Evolutionary conservation across 2,888 invertebrate species (phyloP), one percentile per base, ranked within the genome.

Genomic region (Dynastes hyllus): DNA sequence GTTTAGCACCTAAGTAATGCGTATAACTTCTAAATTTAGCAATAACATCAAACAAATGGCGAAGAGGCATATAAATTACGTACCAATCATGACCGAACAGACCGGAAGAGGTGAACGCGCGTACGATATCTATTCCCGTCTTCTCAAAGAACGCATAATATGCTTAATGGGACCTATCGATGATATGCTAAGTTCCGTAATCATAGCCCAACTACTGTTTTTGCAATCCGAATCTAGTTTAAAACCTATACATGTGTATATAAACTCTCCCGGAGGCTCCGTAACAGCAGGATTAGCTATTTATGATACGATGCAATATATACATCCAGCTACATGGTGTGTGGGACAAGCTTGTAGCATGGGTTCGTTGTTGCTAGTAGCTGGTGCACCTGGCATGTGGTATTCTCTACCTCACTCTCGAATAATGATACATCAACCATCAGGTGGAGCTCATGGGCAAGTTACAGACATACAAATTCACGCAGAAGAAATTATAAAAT

Each of bases 241-340:
- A 89, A 98, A 98, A 87, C 98, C 99, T 2, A 97, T 99, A 80
- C 98, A 99, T 87, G 94, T 99, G 91, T 99, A 99, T 86, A 98
- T 99, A 61, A 99, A 99, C 87, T 95, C 95, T 9, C 95, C 95
- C 77, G 99, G 99, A 66, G 99, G 99, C 6, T 95, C 95, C 86
- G 98, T 99, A 0, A 98, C 99, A 0, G 95, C 99, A 51, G 99
- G 99, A 0, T 90, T 99, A 53, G 99, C 97, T 75, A 99, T 99
- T 85, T 99, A 99, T 86, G 99, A 99, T 87, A 99, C 99, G 32
- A 99, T 99, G 99, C 99, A 99, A 90, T 99, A 98, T 86, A 96
- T 99, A 75, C 93, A 96, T 81, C 98, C 99, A 40, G 96, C 98
- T 4, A 99, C 99, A 0, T 99, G 99, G 97, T 96, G 96, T 86